Evolutionary conservation across 2,888 invertebrate genomes (phyloP).

Genomic region (Campoletis raptor): DNA sequence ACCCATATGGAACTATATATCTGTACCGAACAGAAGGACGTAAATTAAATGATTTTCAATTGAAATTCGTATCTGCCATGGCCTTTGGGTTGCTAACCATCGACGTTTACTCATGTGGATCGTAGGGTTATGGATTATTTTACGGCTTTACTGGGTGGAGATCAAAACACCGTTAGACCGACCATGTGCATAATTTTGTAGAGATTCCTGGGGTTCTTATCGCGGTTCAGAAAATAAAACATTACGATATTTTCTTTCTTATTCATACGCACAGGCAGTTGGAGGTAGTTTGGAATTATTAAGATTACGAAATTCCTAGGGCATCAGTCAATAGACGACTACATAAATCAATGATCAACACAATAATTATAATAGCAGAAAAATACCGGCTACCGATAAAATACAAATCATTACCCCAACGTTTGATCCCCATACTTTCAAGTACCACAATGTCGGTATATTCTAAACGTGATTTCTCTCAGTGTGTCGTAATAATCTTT

Average conservation of each 20-base stretch:
- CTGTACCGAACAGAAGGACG: background rate
- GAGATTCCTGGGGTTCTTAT: constrained; percentile 22
- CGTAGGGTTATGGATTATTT: constrained; percentile 18
- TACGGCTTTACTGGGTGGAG: constrained; percentile 49
- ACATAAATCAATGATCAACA: background rate
- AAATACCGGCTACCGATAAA: constrained; percentile 13
- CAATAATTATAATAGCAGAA: background rate
- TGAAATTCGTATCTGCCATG: background rate
- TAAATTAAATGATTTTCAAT: background rate
- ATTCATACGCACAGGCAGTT: too few species aligned
- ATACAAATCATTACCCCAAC: background rate
- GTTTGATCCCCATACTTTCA: background rate
- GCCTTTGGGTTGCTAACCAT: background rate
- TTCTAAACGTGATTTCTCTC: constrained; percentile 15
- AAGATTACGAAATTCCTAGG: too few species aligned
- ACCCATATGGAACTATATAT: background rate
- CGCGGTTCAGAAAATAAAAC: background rate
- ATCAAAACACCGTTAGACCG: constrained; percentile 63
- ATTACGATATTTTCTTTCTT: background rate
- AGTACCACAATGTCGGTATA: background rate
- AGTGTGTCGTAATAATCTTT: constrained; percentile 37
- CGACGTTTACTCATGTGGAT: background rate
- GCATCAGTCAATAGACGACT: background rate
- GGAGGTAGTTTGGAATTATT: too few species aligned
- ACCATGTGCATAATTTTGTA: constrained; percentile 60